phyloP scores from a whole-genome alignment of 2,888 invertebrate genomes.

The Xylophagus ater region DNA sequence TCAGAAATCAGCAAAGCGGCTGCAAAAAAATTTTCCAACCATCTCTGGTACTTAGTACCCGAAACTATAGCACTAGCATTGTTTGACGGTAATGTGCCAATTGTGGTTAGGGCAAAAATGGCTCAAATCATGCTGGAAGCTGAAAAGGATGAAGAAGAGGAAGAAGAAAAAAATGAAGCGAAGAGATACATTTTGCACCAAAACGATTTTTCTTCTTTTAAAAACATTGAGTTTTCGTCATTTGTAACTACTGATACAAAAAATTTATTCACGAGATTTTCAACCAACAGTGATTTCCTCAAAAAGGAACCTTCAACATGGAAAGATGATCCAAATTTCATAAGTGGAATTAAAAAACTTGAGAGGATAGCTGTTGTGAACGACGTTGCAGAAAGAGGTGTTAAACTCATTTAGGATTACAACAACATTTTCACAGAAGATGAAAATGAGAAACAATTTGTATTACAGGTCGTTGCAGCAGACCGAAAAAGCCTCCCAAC shows the following conservation, averaged over 20 bases:
- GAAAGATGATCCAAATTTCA: background rate
- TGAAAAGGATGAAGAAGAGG: background rate
- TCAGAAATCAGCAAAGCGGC: background rate
- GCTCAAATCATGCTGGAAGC: constrained; percentile 1
- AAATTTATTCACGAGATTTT: background rate
- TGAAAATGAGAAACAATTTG: no score
- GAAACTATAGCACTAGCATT: background rate
- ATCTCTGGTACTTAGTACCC: constrained; percentile 5
- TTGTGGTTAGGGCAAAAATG: background rate
- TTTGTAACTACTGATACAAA: no score
- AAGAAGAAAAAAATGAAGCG: constrained; percentile 2
- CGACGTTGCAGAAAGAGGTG: no score
- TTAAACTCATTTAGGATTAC: constrained; percentile 1
- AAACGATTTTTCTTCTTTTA: constrained; percentile 1
- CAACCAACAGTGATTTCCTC: background rate
- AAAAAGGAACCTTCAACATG: background rate
- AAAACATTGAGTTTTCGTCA: background rate
- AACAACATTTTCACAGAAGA: constrained; percentile 1
- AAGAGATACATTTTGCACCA: no score
- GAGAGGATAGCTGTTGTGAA: no score
- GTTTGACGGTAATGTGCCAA: constrained; percentile 1
- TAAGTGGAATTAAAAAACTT: no score
- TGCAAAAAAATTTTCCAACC: constrained; percentile 1
- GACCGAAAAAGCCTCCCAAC: no score
- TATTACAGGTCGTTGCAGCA: no score